A percentile compares a stretch with the other conserved stretches of the same genome.
Evolutionary conservation across 2,113 vertebrate species (phyloP).

Genomic region (Mugil cephalus): DNA sequence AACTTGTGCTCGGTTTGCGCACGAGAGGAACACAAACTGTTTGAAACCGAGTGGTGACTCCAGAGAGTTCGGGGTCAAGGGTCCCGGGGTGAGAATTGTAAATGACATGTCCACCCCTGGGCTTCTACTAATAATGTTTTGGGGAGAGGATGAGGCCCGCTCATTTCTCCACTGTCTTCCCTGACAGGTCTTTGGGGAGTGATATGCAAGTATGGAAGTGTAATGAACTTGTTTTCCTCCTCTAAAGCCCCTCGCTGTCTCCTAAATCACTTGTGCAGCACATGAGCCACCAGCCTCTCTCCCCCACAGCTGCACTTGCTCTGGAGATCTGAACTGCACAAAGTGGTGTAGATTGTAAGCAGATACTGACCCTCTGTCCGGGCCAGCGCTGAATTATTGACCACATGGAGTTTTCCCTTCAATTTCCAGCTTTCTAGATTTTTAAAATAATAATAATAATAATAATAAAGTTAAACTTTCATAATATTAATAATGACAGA

Average conservation of each 20-base stretch:
- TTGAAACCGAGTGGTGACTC: conserved; percentile 77
- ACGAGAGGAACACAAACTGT: conserved; percentile 72
- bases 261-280: conserved; percentile 80
- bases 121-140: conserved; percentile 79
- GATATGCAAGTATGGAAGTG: conserved; percentile 82
- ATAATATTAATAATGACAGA: conserved; percentile 1
- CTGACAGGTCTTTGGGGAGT: conserved; percentile 81
- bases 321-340: conserved; percentile 36
- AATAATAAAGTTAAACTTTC: not conserved
- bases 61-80: conserved; percentile 75
- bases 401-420: conserved; percentile 20
- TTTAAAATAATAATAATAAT: conserved; percentile 8
- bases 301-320: conserved; percentile 76
- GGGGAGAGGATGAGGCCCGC: conserved; percentile 70
- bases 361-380: conserved; percentile 52
- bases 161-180: conserved; percentile 79
- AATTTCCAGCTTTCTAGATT: conserved; percentile 35
- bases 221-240: conserved; percentile 85
- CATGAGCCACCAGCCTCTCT: conserved; percentile 67
- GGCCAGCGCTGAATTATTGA: conserved; percentile 29
- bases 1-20: conserved; percentile 69
- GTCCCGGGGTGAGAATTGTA: conserved; percentile 78
- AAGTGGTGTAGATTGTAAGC: conserved; percentile 64
- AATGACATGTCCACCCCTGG: conserved; percentile 81
- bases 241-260: conserved; percentile 78